phyloP scores from a whole-genome alignment of 2,797 vertebrate species.

The Chanos chanos region DNA sequence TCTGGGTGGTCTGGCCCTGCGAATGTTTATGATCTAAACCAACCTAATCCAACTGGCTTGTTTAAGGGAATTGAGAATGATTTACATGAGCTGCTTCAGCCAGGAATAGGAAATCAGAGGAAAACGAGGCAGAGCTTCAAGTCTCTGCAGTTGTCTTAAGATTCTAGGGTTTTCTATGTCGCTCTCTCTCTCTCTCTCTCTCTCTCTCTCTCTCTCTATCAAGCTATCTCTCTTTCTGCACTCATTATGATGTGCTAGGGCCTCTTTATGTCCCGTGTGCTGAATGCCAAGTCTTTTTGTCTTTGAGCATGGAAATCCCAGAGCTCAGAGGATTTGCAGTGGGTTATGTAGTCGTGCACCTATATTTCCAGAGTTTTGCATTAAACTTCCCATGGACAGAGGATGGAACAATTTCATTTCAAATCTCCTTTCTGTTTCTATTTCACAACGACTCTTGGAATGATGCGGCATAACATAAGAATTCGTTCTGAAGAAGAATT shows the following conservation, averaged over 20 bases:
- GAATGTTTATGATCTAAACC: conserved; percentile 83
- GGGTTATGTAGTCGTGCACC: conserved; percentile 40
- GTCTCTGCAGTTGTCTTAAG: conserved; percentile 49
- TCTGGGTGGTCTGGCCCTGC: conserved; percentile 77
- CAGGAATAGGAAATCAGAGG: conserved; percentile 64
- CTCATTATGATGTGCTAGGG: conserved; percentile 16
- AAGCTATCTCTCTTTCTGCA: conserved; percentile 44
- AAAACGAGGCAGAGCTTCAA: conserved; percentile 58
- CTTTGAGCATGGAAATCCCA: conserved; percentile 43
- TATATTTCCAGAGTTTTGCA: conserved; percentile 31
- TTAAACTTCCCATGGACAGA: neutral
- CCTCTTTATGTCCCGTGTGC: conserved; percentile 40
- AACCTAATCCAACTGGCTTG: conserved; percentile 83
- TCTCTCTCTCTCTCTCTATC: conserved; percentile 47
- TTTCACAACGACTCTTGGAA: too few relatives aligned
- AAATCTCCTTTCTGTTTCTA: too few relatives aligned
- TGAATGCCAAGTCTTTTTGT: conserved; percentile 51
- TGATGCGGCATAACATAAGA: too few relatives aligned
- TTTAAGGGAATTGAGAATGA: conserved; percentile 82
- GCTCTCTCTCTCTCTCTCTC: conserved; percentile 40
- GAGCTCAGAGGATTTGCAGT: conserved; percentile 48
- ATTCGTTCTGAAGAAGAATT: too few relatives aligned
- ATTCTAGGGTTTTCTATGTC: conserved; percentile 15
- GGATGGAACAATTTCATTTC: too few relatives aligned
- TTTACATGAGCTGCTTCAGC: conserved; percentile 71